Evolutionary conservation across 2,113 vertebrate genomes (phyloP).

Genomic region (Anguilla rostrata): DNA sequence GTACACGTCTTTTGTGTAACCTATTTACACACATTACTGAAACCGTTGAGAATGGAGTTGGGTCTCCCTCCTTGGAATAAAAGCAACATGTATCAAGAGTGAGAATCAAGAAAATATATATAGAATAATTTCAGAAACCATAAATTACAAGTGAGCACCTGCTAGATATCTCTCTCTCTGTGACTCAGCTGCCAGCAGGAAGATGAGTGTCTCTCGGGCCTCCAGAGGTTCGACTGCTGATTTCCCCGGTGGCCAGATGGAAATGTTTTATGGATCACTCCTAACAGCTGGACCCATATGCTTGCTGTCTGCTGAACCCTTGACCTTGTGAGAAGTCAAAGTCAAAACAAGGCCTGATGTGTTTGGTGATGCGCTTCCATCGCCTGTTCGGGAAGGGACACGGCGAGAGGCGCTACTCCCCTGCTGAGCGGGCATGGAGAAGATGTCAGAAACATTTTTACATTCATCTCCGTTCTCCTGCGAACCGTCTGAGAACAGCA

Average conservation of each 20-base stretch:
- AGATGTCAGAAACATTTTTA: not conserved
- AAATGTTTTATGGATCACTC: not conserved
- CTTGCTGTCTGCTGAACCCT: slow-evolving; percentile 5
- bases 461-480: not conserved
- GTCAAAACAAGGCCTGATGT: not conserved
- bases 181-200: not conserved
- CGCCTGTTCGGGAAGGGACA: not conserved
- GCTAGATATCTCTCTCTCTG: not conserved
- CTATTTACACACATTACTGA: not conserved
- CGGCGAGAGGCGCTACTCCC: not conserved
- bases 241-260: not conserved
- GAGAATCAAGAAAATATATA: not conserved
- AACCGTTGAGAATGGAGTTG: not conserved
- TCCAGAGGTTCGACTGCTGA: not conserved
- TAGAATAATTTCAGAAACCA: not conserved
- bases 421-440: not conserved
- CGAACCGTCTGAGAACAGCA: not conserved
- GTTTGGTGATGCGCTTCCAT: not conserved
- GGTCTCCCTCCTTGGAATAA: not conserved
- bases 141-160: not conserved
- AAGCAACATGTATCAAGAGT: not conserved
- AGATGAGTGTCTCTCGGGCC: not conserved
- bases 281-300: not conserved
- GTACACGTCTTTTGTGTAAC: too few relatives aligned
- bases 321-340: not conserved